phyloP scores from a whole-genome alignment of 92 coral and sea anemone species.

The Phenganax subtilis region DNA sequence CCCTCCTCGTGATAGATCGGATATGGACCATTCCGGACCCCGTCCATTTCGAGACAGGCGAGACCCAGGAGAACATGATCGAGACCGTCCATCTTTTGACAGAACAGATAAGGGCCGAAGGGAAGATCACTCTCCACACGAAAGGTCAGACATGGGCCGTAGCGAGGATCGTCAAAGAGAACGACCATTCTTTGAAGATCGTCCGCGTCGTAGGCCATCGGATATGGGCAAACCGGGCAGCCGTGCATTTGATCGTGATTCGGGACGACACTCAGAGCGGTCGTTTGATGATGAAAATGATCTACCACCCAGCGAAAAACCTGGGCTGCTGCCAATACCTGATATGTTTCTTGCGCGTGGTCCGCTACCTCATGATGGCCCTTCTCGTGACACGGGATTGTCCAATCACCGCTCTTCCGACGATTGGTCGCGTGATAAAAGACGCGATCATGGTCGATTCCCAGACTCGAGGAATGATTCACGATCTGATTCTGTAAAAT shows the following conservation, averaged over 20 bases:
- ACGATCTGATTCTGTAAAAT: slow-evolving; percentile 4
- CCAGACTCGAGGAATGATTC: not conserved
- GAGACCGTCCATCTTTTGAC: slow-evolving; percentile 17
- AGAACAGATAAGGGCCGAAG: slow-evolving; percentile 17
- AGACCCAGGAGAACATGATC: slow-evolving; percentile 17
- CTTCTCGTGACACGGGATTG: slow-evolving; percentile 10
- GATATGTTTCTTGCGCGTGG: slow-evolving; percentile 29
- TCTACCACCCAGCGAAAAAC: slow-evolving; percentile 1
- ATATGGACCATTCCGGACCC: slow-evolving; percentile 12
- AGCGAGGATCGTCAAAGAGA: slow-evolving; percentile 1
- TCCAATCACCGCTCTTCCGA: slow-evolving; percentile 16
- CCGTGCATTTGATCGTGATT: slow-evolving; percentile 5
- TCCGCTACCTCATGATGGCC: slow-evolving; percentile 1
- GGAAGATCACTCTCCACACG: slow-evolving; percentile 1
- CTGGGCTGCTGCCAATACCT: slow-evolving; percentile 3
- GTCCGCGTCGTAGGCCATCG: slow-evolving; percentile 14
- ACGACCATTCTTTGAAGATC: slow-evolving; percentile 1
- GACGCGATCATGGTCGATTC: slow-evolving; percentile 3
- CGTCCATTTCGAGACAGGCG: slow-evolving; percentile 1
- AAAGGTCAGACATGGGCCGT: slow-evolving; percentile 32
- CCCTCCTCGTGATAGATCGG: slow-evolving; percentile 20
- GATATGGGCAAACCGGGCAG: slow-evolving; percentile 26
- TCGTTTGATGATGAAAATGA: not conserved
- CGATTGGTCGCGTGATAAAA: slow-evolving; percentile 14
- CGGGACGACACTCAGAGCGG: slow-evolving; percentile 3